These are phyloP conservation scores for Rhinichthys osculus DNA, from an alignment of 2,797 vertebrate genomes.

Conservation along the genomic window DNA sequence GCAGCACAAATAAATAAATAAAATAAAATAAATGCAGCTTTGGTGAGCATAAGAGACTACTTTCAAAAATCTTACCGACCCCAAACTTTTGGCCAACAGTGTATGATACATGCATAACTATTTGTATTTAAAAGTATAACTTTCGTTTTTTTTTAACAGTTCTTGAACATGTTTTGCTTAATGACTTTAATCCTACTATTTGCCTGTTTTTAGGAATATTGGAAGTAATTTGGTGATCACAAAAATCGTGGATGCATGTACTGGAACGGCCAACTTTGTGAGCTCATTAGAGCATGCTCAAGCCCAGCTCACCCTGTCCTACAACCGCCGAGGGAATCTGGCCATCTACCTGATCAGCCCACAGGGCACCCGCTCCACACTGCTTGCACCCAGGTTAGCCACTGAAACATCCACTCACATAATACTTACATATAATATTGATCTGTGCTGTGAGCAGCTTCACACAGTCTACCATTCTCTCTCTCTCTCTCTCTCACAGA, in stretches of 20 bases:
- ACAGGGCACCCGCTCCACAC: constrained; percentile 91
- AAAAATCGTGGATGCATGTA: constrained; percentile 86
- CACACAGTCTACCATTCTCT: not conserved
- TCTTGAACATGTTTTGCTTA: not conserved
- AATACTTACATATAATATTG: not conserved
- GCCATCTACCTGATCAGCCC: constrained; percentile 94
- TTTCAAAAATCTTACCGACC: not conserved
- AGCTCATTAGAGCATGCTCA: constrained; percentile 90
- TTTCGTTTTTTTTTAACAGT: not conserved
- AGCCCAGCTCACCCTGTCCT: constrained; percentile 92
- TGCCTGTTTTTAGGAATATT: constrained; percentile 85
- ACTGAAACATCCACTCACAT: not conserved
- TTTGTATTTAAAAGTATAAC: not conserved
- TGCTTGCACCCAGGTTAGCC: constrained; percentile 90
- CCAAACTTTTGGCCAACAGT: not conserved
- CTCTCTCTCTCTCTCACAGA: constrained; percentile 72
- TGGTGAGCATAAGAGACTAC: too few species aligned
- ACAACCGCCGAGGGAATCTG: constrained; percentile 95
- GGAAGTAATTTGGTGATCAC: constrained; percentile 87
- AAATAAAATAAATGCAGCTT: too few species aligned
- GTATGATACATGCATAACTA: not conserved
- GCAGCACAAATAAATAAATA: not conserved
- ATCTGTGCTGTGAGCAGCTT: not conserved
- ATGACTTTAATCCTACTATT: not conserved
- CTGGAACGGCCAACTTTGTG: constrained; percentile 84